Percentiles rank a stretch among this genome's conserved stretches.
Conservation (phyloP, 2,797 vertebrate genomes). For the Sebastes steindachneri region DNA sequence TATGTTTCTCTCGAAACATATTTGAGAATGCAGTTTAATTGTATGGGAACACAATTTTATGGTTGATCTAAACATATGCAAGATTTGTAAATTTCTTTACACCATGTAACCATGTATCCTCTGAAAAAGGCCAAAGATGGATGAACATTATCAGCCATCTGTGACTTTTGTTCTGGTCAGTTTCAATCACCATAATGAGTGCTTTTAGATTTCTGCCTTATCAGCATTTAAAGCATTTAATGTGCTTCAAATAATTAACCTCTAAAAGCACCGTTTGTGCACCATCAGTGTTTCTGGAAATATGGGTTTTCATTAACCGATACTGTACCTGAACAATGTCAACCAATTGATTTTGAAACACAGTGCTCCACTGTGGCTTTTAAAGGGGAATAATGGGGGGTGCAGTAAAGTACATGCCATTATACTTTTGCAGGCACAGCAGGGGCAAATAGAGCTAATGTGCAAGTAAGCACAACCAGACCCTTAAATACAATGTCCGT, state of each 20-base stretch:
- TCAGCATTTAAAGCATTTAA: neutral
- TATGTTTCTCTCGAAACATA: too few relatives aligned
- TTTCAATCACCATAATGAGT: neutral
- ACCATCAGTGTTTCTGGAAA: neutral
- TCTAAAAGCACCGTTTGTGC: neutral
- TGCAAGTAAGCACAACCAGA: neutral
- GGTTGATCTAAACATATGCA: neutral
- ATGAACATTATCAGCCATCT: neutral
- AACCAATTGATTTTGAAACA: neutral
- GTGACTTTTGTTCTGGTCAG: neutral
- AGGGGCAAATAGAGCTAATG: neutral
- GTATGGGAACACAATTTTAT: too few relatives aligned
- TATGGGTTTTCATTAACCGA: neutral
- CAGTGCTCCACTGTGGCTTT: neutral
- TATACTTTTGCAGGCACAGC: conserved; percentile 7
- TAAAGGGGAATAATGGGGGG: neutral
- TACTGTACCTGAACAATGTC: neutral
- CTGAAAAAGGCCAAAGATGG: neutral
- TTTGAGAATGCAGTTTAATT: too few relatives aligned
- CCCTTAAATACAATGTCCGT: neutral
- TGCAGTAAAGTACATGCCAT: neutral
- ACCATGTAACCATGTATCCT: neutral
- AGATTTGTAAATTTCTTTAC: neutral
- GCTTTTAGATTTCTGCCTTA: neutral
- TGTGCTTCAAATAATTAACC: neutral